Conservation (phyloP, 2,113 vertebrate species). For the Fregetta grallaria region DNA sequence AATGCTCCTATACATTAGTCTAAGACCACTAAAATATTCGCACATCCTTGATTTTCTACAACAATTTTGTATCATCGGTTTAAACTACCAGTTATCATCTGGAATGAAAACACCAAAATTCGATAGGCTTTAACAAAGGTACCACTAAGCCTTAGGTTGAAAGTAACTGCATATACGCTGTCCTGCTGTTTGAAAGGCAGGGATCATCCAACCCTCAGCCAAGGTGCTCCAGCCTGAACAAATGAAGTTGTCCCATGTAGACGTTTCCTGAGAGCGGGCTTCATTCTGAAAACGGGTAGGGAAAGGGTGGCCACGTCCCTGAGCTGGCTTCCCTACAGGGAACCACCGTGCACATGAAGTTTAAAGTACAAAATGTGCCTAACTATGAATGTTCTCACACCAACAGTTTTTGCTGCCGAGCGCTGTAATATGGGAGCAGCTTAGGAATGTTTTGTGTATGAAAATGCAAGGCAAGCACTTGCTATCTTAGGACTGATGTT, state of each 20-base stretch:
- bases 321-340: background rate
- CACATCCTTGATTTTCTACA: background rate
- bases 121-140: background rate
- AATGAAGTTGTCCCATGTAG: background rate
- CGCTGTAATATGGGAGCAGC: background rate
- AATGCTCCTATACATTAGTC: background rate
- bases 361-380: background rate
- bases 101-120: background rate
- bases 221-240: background rate
- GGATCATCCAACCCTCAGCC: background rate
- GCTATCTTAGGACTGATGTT: background rate
- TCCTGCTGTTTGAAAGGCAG: background rate
- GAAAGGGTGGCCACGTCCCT: background rate
- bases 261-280: background rate
- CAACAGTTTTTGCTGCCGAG: too few species aligned
- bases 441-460: background rate
- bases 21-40: background rate
- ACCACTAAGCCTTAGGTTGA: background rate
- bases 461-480: background rate
- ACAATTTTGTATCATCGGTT: background rate
- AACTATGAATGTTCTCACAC: background rate
- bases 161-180: background rate
- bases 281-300: background rate
- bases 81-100: background rate
- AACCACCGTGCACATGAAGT: accelerated